Evolutionary conservation across 2,113 vertebrate species (phyloP).

Genomic region (Corythoichthys intestinalis): DNA sequence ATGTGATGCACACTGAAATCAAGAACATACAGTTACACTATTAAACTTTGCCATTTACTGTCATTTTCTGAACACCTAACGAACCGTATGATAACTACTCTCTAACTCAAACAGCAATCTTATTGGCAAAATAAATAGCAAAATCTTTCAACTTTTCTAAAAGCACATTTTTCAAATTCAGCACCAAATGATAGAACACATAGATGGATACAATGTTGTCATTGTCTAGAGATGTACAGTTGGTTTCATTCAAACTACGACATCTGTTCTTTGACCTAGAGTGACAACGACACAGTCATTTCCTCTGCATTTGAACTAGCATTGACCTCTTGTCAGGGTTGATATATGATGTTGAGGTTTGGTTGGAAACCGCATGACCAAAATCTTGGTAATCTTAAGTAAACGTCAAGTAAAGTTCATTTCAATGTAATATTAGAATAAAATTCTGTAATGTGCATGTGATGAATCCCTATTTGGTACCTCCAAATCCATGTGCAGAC

Average conservation of each 20-base stretch:
- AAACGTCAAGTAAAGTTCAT: background rate
- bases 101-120: too few relatives aligned
- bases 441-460: background rate
- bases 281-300: background rate
- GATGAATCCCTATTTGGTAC: background rate
- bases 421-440: background rate
- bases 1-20: background rate
- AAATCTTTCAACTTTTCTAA: too few relatives aligned
- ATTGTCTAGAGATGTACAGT: background rate
- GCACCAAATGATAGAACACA: too few relatives aligned
- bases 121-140: too few relatives aligned
- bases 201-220: background rate
- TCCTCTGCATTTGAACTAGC: slow-evolving; percentile 6
- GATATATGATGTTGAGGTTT: background rate
- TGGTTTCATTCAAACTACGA: background rate
- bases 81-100: too few relatives aligned
- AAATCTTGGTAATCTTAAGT: background rate
- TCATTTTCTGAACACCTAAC: background rate
- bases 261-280: slow-evolving; percentile 12
- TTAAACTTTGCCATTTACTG: background rate
- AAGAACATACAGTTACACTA: background rate
- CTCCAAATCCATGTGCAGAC: background rate
- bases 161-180: too few relatives aligned
- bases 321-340: slow-evolving; percentile 2
- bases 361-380: background rate